Percentiles rank a stretch among this genome's conserved stretches.
Conservation (phyloP, 2,888 invertebrate genomes). For the Caenorhabditis virilis region DNA sequence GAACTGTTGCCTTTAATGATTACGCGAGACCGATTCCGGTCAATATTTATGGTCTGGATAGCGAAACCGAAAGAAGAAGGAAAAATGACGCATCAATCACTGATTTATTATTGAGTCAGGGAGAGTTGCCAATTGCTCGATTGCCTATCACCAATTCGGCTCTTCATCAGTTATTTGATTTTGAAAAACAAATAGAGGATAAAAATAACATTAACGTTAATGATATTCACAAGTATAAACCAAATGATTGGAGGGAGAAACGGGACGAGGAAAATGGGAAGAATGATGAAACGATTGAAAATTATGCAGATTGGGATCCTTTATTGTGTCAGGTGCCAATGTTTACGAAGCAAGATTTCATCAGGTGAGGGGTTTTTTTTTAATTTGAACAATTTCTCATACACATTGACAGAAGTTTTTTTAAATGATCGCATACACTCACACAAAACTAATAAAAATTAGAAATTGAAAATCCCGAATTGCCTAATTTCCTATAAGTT, state of each 20-base stretch:
- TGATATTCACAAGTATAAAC: conserved; percentile 9
- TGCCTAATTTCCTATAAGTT: no score
- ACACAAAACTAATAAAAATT: no score
- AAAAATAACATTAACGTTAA: background rate
- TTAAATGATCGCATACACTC: no score
- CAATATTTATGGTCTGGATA: conserved; percentile 11
- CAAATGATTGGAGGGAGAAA: conserved; percentile 16
- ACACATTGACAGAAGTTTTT: no score
- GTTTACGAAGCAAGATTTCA: conserved; percentile 9
- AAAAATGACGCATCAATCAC: background rate
- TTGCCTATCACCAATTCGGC: conserved; percentile 13
- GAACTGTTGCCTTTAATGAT: conserved; percentile 26
- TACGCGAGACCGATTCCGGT: conserved; percentile 17
- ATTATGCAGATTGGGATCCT: conserved; percentile 21
- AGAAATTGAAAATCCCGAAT: no score
- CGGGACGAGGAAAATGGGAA: background rate
- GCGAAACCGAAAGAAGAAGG: background rate
- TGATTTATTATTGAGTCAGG: background rate
- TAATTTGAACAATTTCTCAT: no score
- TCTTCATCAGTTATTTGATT: conserved; percentile 8
- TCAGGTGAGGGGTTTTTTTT: background rate
- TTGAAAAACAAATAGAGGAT: background rate
- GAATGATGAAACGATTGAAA: background rate
- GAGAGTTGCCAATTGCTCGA: background rate
- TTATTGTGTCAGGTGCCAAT: conserved; percentile 10